Evolutionary conservation across 1,140 invertebrate species (phyloP).

Genomic region (Drosophila melanica): DNA sequence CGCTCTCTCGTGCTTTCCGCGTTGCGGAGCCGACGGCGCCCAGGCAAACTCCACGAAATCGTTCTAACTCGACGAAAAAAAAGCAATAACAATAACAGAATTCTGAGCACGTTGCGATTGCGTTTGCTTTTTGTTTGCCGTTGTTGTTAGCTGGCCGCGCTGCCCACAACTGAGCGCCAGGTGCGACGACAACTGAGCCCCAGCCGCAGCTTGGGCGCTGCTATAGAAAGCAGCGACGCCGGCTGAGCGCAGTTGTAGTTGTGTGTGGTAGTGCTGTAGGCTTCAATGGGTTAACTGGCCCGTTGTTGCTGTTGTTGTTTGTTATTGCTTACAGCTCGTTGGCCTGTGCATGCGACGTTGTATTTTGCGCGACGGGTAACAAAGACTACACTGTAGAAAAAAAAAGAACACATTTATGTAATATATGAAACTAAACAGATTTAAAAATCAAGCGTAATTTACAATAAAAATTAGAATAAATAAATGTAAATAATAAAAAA

Average conservation of each 20-base stretch:
- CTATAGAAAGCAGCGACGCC: constrained; percentile 37
- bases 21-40: not conserved
- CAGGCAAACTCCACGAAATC: constrained; percentile 30
- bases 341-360: constrained; percentile 28
- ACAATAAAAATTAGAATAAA: not conserved
- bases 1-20: constrained; percentile 8
- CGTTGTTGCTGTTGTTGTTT: constrained; percentile 36
- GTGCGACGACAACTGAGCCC: constrained; percentile 50
- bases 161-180: constrained; percentile 73
- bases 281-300: constrained; percentile 72
- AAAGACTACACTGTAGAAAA: constrained; percentile 20
- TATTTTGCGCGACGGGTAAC: constrained; percentile 2
- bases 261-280: constrained; percentile 26
- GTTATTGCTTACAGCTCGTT: constrained; percentile 31
- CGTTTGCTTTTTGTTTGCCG: constrained; percentile 52
- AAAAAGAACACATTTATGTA: too few species aligned
- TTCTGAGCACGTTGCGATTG: constrained; percentile 31
- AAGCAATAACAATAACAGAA: constrained; percentile 37
- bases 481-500: too few species aligned
- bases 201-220: constrained; percentile 48
- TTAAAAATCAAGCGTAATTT: not conserved
- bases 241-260: constrained; percentile 31
- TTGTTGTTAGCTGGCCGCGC: constrained; percentile 69
- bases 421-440: too few species aligned
- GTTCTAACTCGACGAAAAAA: constrained; percentile 47